Evolutionary conservation across 2,113 vertebrate species (phyloP).

Genomic region (Labeo catla): DNA sequence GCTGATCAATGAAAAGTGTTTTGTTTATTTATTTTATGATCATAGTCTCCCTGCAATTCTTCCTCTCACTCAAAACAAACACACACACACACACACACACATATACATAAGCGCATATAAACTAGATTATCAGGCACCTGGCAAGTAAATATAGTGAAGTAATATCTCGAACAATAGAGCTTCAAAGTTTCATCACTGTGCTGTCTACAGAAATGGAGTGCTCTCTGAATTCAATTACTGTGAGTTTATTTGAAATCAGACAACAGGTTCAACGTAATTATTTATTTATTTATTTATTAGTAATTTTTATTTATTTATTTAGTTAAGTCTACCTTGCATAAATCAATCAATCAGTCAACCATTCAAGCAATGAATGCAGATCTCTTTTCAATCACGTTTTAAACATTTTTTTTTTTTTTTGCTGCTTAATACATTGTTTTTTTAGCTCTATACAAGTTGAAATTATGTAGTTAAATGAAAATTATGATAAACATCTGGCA

Average conservation of each 20-base stretch:
- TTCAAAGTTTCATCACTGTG: conserved; percentile 18
- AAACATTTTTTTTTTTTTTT: too few species aligned
- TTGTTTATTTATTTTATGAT: background rate
- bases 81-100: background rate
- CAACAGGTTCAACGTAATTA: background rate
- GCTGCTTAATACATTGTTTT: too few species aligned
- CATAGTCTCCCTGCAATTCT: background rate
- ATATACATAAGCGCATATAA: background rate
- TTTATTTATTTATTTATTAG: background rate
- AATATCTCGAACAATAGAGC: conserved; percentile 4
- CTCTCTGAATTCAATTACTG: background rate
- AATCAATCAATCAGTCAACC: too few species aligned
- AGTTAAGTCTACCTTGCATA: too few species aligned
- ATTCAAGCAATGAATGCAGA: too few species aligned
- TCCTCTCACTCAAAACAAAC: conserved; percentile 20
- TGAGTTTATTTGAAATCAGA: background rate
- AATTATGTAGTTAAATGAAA: background rate
- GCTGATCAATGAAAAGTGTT: background rate
- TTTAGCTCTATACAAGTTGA: too few species aligned
- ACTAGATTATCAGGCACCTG: background rate
- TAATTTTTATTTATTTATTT: too few species aligned
- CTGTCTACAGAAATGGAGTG: background rate
- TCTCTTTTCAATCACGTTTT: too few species aligned
- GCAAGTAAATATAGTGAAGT: conserved; percentile 25
- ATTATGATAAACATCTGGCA: background rate